Conservation (phyloP, 1,140 invertebrate species). For the Meloidogyne hapla region DNA sequence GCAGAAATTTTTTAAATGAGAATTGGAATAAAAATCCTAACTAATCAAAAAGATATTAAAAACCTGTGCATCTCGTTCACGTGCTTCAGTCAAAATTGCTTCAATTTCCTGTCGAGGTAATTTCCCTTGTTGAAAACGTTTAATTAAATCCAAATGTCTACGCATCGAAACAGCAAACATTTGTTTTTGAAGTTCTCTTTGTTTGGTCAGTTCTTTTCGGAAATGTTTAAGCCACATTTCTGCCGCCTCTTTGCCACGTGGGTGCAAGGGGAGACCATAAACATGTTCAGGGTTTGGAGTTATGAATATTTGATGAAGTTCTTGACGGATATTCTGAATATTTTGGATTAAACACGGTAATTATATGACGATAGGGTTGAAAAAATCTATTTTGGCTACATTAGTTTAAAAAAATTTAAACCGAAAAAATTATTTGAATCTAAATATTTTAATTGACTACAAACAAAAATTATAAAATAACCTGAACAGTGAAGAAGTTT, state of each 20-base stretch:
- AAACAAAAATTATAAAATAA: background rate
- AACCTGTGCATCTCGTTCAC: slow-evolving; percentile 28
- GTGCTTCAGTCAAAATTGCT: slow-evolving; percentile 19
- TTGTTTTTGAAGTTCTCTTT: slow-evolving; percentile 18
- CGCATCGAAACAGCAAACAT: slow-evolving; percentile 28
- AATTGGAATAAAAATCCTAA: no score
- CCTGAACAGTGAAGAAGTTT: slow-evolving; percentile 24
- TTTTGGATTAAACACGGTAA: no score
- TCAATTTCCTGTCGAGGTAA: slow-evolving; percentile 26
- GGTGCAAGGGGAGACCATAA: slow-evolving; percentile 30
- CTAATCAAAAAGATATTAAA: no score
- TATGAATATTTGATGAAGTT: slow-evolving; percentile 25
- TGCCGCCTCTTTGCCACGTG: slow-evolving; percentile 35
- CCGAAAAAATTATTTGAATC: no score
- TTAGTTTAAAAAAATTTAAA: no score
- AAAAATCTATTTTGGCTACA: no score
- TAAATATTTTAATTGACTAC: no score
- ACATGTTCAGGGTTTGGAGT: slow-evolving; percentile 30
- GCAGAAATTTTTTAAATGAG: no score
- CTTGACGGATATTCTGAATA: slow-evolving; percentile 20
- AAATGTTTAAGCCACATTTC: slow-evolving; percentile 37
- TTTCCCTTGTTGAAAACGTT: slow-evolving; percentile 24
- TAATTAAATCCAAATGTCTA: slow-evolving; percentile 21
- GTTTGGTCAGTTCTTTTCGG: slow-evolving; percentile 23
- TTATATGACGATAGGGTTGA: no score